Percentiles rank a stretch among this genome's conserved stretches.
phyloP scores from a whole-genome alignment of 1,140 invertebrate species.

The Polypedilum vanderplanki region DNA sequence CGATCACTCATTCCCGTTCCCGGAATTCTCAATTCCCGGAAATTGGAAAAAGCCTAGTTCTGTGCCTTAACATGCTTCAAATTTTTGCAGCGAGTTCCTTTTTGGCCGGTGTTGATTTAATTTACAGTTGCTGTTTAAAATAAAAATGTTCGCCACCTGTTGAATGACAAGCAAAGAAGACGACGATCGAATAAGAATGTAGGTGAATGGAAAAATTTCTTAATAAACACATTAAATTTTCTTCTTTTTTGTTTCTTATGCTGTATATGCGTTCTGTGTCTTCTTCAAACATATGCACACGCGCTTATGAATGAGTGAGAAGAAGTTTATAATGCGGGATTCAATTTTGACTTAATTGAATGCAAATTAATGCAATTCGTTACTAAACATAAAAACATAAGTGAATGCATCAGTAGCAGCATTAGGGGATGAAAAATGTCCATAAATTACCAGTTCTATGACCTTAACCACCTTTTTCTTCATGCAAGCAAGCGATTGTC shows the following conservation, averaged over 20 bases:
- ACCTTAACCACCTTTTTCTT: background rate
- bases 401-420: background rate
- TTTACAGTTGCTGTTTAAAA: background rate
- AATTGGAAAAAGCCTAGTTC: too few species aligned
- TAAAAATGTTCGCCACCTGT: background rate
- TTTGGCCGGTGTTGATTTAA: background rate
- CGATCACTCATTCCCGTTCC: too few species aligned
- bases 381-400: background rate
- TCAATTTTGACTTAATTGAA: background rate
- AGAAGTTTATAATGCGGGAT: background rate
- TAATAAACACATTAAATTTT: background rate
- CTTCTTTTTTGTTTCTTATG: background rate
- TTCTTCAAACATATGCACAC: background rate
- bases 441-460: slow-evolving; percentile 1
- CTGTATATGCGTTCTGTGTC: background rate
- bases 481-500: background rate
- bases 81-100: background rate
- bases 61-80: background rate
- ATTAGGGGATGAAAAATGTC: slow-evolving; percentile 5
- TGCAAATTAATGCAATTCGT: slow-evolving; percentile 18
- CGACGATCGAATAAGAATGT: background rate
- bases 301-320: too few species aligned
- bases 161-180: background rate
- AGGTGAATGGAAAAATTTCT: background rate
- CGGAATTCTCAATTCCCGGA: too few species aligned